Percentiles rank a stretch among this genome's conserved stretches.
These are phyloP conservation scores for Danaus melanippus DNA, from an alignment of 1,140 invertebrate species.

Conservation along the genomic window DNA sequence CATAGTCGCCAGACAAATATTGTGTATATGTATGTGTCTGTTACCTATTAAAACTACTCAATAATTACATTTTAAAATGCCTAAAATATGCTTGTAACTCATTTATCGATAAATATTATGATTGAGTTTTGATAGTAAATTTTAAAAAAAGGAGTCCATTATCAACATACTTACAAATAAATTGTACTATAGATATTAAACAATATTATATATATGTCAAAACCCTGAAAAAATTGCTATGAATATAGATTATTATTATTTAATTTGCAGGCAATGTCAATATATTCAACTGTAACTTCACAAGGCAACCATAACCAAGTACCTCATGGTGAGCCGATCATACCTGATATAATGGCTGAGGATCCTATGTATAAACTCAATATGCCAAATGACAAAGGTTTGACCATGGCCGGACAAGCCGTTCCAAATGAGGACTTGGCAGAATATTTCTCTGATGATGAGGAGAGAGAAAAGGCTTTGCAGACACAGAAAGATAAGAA, in stretches of 20 bases:
- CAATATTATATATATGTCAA: background rate
- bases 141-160: no score
- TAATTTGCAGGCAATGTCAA: constrained; percentile 76
- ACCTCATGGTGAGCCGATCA: constrained; percentile 30
- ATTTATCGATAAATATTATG: no score
- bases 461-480: constrained; percentile 58
- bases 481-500: constrained; percentile 49
- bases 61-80: no score
- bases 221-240: background rate
- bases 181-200: background rate
- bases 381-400: constrained; percentile 42
- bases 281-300: constrained; percentile 77
- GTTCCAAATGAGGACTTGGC: constrained; percentile 41
- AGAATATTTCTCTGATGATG: constrained; percentile 68
- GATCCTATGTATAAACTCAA: constrained; percentile 50
- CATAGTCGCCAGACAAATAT: no score
- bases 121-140: no score
- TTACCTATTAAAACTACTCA: no score
- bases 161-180: constrained; percentile 10
- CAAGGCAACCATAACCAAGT: constrained; percentile 43
- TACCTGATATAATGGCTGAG: constrained; percentile 36
- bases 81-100: no score
- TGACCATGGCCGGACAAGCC: constrained; percentile 40
- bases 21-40: no score
- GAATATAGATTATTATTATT: background rate